phyloP scores from a whole-genome alignment of 2,888 invertebrate genomes.

The Brassicogethes aeneus region DNA sequence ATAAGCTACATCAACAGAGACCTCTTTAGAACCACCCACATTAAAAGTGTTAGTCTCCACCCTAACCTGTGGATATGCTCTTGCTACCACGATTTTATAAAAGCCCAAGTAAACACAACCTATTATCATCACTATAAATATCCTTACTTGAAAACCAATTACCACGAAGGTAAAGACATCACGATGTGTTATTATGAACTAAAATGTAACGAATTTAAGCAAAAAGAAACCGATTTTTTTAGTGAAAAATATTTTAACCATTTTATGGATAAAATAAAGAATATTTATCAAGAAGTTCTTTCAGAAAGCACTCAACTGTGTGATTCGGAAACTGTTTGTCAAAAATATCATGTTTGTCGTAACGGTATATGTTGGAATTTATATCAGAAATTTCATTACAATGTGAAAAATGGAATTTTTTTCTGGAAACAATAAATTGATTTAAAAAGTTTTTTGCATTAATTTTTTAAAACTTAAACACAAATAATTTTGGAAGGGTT shows the following conservation, averaged over 20 bases:
- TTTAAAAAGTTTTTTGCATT: too few relatives aligned
- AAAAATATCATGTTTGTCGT: neutral
- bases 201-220: neutral
- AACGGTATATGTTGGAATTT: neutral
- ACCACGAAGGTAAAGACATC: neutral
- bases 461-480: too few relatives aligned
- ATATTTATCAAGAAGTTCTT: neutral
- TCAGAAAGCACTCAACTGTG: neutral
- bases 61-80: neutral
- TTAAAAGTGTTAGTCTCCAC: neutral
- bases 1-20: neutral
- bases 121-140: neutral
- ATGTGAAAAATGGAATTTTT: neutral
- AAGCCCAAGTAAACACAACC: neutral
- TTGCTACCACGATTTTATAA: neutral
- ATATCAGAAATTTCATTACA: neutral
- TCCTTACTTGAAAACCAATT: neutral
- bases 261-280: neutral
- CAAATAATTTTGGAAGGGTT: too few relatives aligned
- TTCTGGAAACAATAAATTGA: neutral
- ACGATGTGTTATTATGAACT: neutral
- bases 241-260: neutral
- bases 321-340: neutral
- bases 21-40: neutral
- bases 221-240: neutral